phyloP scores from a whole-genome alignment of 1,140 invertebrate species.

The Drosophila auraria region DNA sequence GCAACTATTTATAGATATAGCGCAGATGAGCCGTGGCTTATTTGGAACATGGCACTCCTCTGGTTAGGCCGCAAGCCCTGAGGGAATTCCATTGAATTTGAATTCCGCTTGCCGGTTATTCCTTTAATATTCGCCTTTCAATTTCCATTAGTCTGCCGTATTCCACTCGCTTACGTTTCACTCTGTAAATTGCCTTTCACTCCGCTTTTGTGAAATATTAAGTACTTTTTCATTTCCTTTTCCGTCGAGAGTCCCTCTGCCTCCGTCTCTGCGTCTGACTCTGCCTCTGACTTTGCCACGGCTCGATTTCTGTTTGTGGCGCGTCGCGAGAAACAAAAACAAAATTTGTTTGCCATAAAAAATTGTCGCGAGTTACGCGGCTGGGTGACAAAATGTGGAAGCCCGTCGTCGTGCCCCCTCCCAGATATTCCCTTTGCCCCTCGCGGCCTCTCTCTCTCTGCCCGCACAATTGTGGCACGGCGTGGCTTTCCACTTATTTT shows the following conservation, averaged over 20 bases:
- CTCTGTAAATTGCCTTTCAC: constrained; percentile 53
- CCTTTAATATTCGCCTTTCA: constrained; percentile 37
- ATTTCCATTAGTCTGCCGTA: constrained; percentile 56
- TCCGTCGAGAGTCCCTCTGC: constrained; percentile 20
- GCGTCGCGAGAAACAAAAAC: constrained; percentile 44
- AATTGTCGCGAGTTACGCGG: constrained; percentile 53
- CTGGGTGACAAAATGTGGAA: constrained; percentile 61
- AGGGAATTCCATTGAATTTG: constrained; percentile 44
- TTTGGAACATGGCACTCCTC: constrained; percentile 13
- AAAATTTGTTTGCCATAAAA: constrained; percentile 59
- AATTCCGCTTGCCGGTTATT: constrained; percentile 29
- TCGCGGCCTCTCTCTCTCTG: not conserved
- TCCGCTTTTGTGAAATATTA: constrained; percentile 56
- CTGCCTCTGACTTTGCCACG: not conserved
- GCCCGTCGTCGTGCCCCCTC: not conserved
- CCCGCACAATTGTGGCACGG: constrained; percentile 44
- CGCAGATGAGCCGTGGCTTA: constrained; percentile 12
- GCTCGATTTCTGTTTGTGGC: constrained; percentile 44
- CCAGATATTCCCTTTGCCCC: constrained; percentile 1
- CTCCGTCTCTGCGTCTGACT: not conserved
- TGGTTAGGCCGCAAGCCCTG: constrained; percentile 15
- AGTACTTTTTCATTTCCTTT: constrained; percentile 63
- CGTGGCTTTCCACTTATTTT: constrained; percentile 56
- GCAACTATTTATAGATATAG: constrained; percentile 45
- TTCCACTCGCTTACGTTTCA: constrained; percentile 42